Evolutionary conservation across 2,888 invertebrate genomes (phyloP), one percentile per base, ranked within the genome.

Genomic region (Rotaria socialis): DNA sequence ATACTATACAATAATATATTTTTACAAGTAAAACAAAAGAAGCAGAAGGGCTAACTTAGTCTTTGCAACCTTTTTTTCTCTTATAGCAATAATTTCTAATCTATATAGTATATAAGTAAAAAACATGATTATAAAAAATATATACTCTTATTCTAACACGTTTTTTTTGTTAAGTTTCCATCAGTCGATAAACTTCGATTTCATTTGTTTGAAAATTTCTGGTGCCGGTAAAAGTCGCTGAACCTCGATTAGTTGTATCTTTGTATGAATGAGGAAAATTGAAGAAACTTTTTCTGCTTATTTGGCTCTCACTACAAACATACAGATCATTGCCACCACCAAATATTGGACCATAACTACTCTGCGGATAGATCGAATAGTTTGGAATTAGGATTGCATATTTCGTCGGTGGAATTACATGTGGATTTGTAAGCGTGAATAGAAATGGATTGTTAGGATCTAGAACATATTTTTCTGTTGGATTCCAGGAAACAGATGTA

Each of bases 381-480:
- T 11, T 14, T 11, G n/a, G 11, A 7, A 11, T 27, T 35, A 8
- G 8, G 16, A 35, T 19, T 27, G 10, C 0, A 67, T 67, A 35
- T 41, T 67, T 35, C 11, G 67, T 67, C 5, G 35, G 67, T 19
- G 27, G 35, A 35, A 67, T 67, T 2, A 19, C 67, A 35, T 67
- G 19, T 35, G 67, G 35, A 41, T 67, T 67, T 0, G 35, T 67
- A 7, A 35, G 16, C 19, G 67, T 67, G 19, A 67, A 67, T 19
- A 86, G 50, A 60, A 86, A 86, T 43, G 86, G 35, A 67, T 19
- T 11, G n/a, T 84, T 52, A 14, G 84, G 52, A 60, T 86, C 84
- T 35, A 5, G 19, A 47, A 60, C 84, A 60, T 86, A 86, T n/a
- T 24, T 35, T 47, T 84, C 41, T 50, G 16, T 11, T 60, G 84